Base-by-base conservation (phyloP, 2,888 invertebrate species). In the Hofmannophila pseudospretella region DNA sequence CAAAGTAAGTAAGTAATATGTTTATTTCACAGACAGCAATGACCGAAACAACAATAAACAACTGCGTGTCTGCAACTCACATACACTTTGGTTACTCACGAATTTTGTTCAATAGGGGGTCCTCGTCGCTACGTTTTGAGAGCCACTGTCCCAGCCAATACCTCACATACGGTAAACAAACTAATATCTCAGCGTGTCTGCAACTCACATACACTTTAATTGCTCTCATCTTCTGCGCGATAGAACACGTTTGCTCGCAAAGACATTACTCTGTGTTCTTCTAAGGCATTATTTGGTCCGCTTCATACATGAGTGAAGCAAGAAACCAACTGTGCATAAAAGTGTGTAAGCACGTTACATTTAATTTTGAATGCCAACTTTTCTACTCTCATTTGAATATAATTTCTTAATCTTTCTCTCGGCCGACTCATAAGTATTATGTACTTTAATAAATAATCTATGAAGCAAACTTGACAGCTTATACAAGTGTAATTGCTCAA, bases 181-280 rank as follows among this genome's bases (percentile, higher is more conserved):
- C 27, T 27, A 39, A 34, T 39, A 39, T 39, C 25, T 39, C 39
- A 39, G 27, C 26, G 12, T 2, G 29, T 8, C 34, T 16, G 16
- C 23, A 30, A 38, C 39, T 31, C 32, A 31, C 32, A 40, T 43
- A 35, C 32, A 40, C 34, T 41, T 38, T 51, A 51, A 54, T 55
- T 55, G 47, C 45, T 39, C 23, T 36, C 46, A 43, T 48, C 49
- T 46, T 42, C 32, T 34, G 29, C 8, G 35, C 45, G 57, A 58
- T 58, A 58, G 42, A 51, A 51, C 55, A 58, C 57, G 57, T 32
- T 13, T 12, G 11, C 12, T 19, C 39, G 32, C 43, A 25, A 42
- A 49, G 46, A 47, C 48, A 48, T 53, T 45, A 50, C 38, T 51
- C 48, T 51, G 49, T 54, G 57, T 54, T 53, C 47, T 54, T 53